phyloP scores from a whole-genome alignment of 92 coral and sea anemone genomes.

The Phymanthus crucifer region DNA sequence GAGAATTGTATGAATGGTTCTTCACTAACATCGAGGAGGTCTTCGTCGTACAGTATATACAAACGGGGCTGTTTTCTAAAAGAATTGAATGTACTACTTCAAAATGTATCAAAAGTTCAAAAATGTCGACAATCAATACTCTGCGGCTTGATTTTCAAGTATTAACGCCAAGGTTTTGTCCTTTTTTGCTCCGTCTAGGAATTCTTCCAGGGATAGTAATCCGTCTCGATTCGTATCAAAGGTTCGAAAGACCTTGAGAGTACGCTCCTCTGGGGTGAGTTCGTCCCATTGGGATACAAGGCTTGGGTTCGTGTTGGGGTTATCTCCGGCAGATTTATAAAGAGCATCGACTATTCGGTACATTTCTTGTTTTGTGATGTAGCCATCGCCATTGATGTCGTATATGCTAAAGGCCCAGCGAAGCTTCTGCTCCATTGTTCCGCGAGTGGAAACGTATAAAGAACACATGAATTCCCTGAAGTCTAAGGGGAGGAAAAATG shows the following conservation, averaged over 20 bases:
- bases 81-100: conserved; percentile 1
- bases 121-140: conserved; percentile 1
- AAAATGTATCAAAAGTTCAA: background rate
- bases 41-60: background rate
- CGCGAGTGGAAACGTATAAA: conserved; percentile 92
- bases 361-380: conserved; percentile 95
- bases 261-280: conserved; percentile 88
- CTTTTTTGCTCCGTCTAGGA: conserved; percentile 88
- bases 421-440: conserved; percentile 94
- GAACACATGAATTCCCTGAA: conserved; percentile 99
- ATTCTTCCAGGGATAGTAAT: conserved; percentile 85
- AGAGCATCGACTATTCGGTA: conserved; percentile 90
- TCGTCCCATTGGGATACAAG: conserved; percentile 79
- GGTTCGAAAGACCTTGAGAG: conserved; percentile 80
- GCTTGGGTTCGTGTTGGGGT: conserved; percentile 64
- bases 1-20: too few species aligned
- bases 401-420: conserved; percentile 96
- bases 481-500: conserved; percentile 41
- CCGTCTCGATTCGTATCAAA: conserved; percentile 96
- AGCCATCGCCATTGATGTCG: conserved; percentile 94
- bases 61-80: background rate
- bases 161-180: conserved; percentile 93
- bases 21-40: too few species aligned
- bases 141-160: conserved; percentile 50
- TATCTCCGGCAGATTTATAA: conserved; percentile 80